These are phyloP conservation scores for Bellardia pandia DNA, from an alignment of 2,888 invertebrate genomes.

Conservation along the genomic window DNA sequence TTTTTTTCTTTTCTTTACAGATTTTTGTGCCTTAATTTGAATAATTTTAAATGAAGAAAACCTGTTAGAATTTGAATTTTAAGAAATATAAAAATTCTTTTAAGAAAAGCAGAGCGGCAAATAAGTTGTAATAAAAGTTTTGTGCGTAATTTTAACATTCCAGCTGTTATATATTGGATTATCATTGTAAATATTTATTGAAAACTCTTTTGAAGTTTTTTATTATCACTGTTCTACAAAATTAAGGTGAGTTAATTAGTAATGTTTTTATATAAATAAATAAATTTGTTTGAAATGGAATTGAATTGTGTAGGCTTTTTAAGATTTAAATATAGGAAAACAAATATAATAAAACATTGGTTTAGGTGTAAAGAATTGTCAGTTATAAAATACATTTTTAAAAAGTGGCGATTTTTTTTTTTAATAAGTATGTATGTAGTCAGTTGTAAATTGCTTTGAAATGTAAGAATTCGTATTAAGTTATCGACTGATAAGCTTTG, in stretches of 20 bases:
- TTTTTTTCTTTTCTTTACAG: constrained; percentile 32
- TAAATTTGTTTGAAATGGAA: not conserved
- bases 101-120: constrained; percentile 2
- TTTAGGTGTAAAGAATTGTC: too few relatives aligned
- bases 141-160: constrained; percentile 27
- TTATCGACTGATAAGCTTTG: too few relatives aligned
- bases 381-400: too few relatives aligned
- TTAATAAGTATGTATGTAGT: too few relatives aligned
- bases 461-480: too few relatives aligned
- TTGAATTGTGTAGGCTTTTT: not conserved
- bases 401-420: too few relatives aligned
- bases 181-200: constrained; percentile 1
- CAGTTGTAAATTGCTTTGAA: too few relatives aligned
- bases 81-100: constrained; percentile 14
- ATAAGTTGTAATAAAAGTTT: constrained; percentile 26
- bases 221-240: not conserved
- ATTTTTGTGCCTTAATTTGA: constrained; percentile 40
- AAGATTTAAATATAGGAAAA: too few relatives aligned
- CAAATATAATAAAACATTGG: too few relatives aligned
- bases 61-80: constrained; percentile 16
- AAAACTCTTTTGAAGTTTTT: constrained; percentile 20
- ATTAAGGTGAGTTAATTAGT: constrained; percentile 46
- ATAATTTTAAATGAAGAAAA: constrained; percentile 18
- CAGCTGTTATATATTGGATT: constrained; percentile 29
- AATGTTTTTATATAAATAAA: not conserved